These are phyloP conservation scores for Drosophila merina DNA, from an alignment of 2,888 invertebrate genomes.

Conservation along the genomic window DNA sequence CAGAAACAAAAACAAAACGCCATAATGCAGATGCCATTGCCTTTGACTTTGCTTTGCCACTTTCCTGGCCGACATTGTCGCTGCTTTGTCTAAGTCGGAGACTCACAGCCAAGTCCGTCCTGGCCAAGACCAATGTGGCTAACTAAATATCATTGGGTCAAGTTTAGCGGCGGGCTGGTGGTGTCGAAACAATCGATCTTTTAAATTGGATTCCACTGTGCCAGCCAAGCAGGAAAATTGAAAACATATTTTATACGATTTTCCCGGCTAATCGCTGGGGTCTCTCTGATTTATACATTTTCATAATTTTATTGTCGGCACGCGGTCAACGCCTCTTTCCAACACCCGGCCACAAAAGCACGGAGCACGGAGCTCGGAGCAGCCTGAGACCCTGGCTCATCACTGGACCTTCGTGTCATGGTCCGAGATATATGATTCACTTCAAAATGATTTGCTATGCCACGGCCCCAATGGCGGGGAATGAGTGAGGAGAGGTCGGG, in stretches of 20 bases:
- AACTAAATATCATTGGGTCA: constrained; percentile 80
- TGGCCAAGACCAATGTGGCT: constrained; percentile 25
- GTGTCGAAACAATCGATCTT: constrained; percentile 71
- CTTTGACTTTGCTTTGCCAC: constrained; percentile 48
- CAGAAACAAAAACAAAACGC: constrained; percentile 15
- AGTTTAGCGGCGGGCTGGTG: constrained; percentile 57
- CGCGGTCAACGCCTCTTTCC: constrained; percentile 63
- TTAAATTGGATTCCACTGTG: constrained; percentile 52
- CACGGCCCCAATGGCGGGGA: constrained; percentile 24
- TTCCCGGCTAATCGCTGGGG: constrained; percentile 35
- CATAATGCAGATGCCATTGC: constrained; percentile 41
- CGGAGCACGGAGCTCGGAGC: neutral
- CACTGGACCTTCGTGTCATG: constrained; percentile 44
- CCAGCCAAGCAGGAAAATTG: constrained; percentile 50
- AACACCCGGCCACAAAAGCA: constrained; percentile 39
- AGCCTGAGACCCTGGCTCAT: constrained; percentile 13
- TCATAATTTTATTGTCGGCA: constrained; percentile 65
- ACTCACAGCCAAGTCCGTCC: constrained; percentile 2
- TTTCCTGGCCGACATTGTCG: constrained; percentile 69
- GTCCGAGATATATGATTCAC: constrained; percentile 60
- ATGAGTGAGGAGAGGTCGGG: neutral
- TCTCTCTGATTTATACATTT: constrained; percentile 71
- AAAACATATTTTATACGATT: constrained; percentile 62
- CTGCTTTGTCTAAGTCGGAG: constrained; percentile 17
- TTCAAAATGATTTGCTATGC: constrained; percentile 61